phyloP scores from a whole-genome alignment of 2,888 invertebrate genomes.

The Eudasyphora cyanicolor region DNA sequence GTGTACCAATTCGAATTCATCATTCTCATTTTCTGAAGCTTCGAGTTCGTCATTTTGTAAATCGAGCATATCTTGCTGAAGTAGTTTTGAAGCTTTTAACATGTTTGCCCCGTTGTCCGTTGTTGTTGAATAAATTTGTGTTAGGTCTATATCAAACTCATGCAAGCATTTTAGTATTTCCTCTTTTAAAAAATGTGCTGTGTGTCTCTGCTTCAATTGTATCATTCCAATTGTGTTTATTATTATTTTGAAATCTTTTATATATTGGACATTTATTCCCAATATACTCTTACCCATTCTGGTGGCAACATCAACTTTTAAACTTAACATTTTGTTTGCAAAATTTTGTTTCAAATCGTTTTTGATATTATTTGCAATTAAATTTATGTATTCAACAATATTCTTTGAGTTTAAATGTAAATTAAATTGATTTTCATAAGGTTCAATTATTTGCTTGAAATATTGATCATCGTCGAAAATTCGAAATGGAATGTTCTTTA shows the following conservation, averaged over 20 bases:
- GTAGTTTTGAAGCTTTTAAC: slow-evolving; percentile 7
- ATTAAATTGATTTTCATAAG: slow-evolving; percentile 57
- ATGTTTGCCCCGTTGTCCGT: slow-evolving; percentile 44
- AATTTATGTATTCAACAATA: slow-evolving; percentile 2
- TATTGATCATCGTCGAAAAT: slow-evolving; percentile 63
- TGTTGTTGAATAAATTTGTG: slow-evolving; percentile 50
- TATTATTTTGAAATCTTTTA: slow-evolving; percentile 42
- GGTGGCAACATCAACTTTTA: slow-evolving; percentile 48
- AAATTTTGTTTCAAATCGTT: not conserved
- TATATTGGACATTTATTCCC: slow-evolving; percentile 35
- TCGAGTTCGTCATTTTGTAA: no score
- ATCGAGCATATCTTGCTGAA: slow-evolving; percentile 49
- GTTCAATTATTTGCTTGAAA: slow-evolving; percentile 53
- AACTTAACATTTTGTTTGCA: not conserved
- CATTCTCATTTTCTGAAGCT: slow-evolving; percentile 16
- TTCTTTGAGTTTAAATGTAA: slow-evolving; percentile 49
- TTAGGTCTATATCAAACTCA: slow-evolving; percentile 44
- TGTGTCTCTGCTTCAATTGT: slow-evolving; percentile 37
- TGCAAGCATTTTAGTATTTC: slow-evolving; percentile 44
- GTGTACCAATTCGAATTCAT: slow-evolving; percentile 12
- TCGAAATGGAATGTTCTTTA: slow-evolving; percentile 57
- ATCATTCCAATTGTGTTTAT: slow-evolving; percentile 51
- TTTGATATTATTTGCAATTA: not conserved
- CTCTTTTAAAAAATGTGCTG: slow-evolving; percentile 6
- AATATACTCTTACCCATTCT: slow-evolving; percentile 35